Evolutionary conservation across 2,797 vertebrate species (phyloP), one percentile per base, ranked within the genome.

Genomic region (Megaceryle alcyon): DNA sequence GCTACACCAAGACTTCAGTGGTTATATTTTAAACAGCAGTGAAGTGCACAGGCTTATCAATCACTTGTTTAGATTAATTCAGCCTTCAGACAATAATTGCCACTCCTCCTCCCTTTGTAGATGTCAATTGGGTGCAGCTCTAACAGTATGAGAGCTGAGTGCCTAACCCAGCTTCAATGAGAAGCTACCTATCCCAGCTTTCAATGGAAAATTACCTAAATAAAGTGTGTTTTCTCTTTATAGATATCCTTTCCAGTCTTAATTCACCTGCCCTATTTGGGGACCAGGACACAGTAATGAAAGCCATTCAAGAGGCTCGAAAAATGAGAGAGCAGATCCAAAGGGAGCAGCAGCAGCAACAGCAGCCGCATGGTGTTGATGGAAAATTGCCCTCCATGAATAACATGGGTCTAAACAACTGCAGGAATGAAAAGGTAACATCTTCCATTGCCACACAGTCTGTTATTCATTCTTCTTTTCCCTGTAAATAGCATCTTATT

Each of bases 271-370:
- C 99, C 37, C 98, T 99, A 60, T 99, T 99, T 86, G 99, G 99
- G 97, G 99, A 99, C 98, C 99, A 99, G 98, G 99, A 99, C 29
- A 99, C 99, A 18, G 99, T 99, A 97, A 99, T 99, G 99, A 99
- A 99, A 98, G 99, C 99, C 96, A 99, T 99, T 97, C 99, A 99
- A 90, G 99, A 99, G 97, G 99, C 99, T 61, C 98, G 99, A 87
- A 99, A 99, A 97, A 99, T 99, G 99, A 98, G 99, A 98, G 99
- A 99, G 97, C 99, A 99, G 98, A 99, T 99, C 96, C 99, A 99
- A 97, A 97, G 99, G 81, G 99, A 99, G 98, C 99, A 99, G 98
- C 98, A 98, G 96, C 97, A 97, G 49, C 98, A 98, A 82, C 98
- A 98, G 82, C 99, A 98, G 61, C 98, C 99, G 6, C 99, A 99